Evolutionary conservation across 2,797 vertebrate species (phyloP).

Genomic region (Schizothorax lantsangensis): DNA sequence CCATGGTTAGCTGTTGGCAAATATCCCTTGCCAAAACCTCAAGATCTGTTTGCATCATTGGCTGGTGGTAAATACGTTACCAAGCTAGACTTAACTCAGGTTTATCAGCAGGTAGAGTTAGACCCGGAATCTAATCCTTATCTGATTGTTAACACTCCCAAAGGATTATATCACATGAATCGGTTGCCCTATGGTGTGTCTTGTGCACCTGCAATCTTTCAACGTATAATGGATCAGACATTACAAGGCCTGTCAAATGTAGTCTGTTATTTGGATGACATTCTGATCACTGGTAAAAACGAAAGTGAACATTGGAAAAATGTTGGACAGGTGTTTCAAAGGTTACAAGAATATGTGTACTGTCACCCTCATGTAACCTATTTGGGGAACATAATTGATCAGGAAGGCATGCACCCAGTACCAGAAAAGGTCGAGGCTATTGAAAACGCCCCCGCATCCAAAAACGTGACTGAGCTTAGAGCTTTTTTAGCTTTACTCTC

Average conservation of each 20-base stretch:
- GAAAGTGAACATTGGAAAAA: constrained; percentile 26
- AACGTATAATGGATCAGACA: constrained; percentile 33
- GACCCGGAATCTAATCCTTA: constrained; percentile 18
- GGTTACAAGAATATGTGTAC: constrained; percentile 8
- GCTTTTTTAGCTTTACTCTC: too few species aligned
- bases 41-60: constrained; percentile 33
- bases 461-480: too few species aligned
- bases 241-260: constrained; percentile 6
- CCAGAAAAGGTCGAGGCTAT: too few species aligned
- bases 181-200: background rate
- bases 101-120: constrained; percentile 29
- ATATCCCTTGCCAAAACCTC: background rate
- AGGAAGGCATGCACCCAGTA: too few species aligned
- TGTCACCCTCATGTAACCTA: constrained; percentile 21
- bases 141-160: constrained; percentile 43
- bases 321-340: constrained; percentile 16
- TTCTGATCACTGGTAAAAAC: constrained; percentile 15
- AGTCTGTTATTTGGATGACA: constrained; percentile 39
- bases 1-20: too few species aligned
- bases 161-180: constrained; percentile 30
- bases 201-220: constrained; percentile 33
- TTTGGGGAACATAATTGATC: constrained; percentile 32
- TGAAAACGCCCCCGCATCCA: too few species aligned
- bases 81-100: constrained; percentile 38
- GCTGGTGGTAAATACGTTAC: constrained; percentile 3